Base-by-base conservation (phyloP, 2,888 invertebrate species). In the Tromatobia lineatoria region DNA sequence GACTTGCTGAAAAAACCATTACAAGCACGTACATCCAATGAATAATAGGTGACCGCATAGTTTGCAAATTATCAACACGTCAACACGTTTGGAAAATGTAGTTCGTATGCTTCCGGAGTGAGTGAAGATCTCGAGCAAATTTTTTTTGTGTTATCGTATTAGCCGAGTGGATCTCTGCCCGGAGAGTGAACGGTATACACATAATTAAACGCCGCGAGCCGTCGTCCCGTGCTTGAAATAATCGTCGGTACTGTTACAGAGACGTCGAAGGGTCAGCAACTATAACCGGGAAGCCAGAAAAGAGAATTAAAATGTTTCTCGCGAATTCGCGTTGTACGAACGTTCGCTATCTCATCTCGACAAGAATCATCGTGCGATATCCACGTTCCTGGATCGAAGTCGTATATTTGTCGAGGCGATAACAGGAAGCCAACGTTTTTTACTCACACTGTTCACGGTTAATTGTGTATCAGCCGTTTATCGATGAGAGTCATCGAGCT, bases 161-260 rank as follows among this genome's bases (percentile, higher is more conserved):
- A 74, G 74, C 23, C 80, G 77, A 61, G 74, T 66, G 67, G 59
- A 80, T 80, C 76, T 78, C 34, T 52, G 61, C 50, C 74, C 83
- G 75, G 79, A 18, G 74, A 87, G 81, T 74, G 73, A 90, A 87
- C 86, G 89, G 87, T 85, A 83, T 86, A 84, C 85, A 81, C 83
- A 80, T 87, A 88, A 89, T 91, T 90, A 88, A 86, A 73, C 82
- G 86, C 86, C 86, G 82, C 85, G 86, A 87, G 86, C 74, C 86
- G 87, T 88, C 87, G 82, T 87, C 87, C 82, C 87, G 87, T 91
- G 87, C 89, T 88, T 80, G 91, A 92, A 92, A 91, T 92, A 91
- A 92, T 91, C 86, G 82, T 80, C 85, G 84, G 88, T 91, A 92
- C 91, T 91, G 91, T 92, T 92, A 92, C 85, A 52, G 54, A 66